Base-by-base conservation (phyloP, 2,113 vertebrate species). In the Corvus cornix region DNA sequence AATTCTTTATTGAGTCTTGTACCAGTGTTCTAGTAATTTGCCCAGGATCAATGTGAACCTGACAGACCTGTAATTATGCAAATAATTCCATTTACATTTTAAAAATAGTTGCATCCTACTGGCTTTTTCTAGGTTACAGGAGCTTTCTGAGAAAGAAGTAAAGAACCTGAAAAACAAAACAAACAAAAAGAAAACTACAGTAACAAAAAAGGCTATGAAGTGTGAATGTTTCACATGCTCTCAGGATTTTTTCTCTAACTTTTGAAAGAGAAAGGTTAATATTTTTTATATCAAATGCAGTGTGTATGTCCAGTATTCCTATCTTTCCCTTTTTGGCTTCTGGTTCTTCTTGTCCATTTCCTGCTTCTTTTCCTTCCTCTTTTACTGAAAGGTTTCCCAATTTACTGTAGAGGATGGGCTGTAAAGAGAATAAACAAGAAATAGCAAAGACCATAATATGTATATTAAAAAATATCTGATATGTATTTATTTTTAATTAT, bases 161-260 rank as follows among this genome's bases (percentile, higher is more conserved):
- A 33, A 49, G 30, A 4, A 0, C 9, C 8, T 14, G 22, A 31
- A 24, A 46, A 5, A 4, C 20, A 2, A n/a, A 41, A 6, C 18
- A 56, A 52, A 59, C 3, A 31, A 14, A 19, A 39, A 79, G 26
- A 62, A 46, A 30, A 62, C 8, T n/a, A 30, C 11, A 60, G 8
- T 13, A 67, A 46, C 11, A 76, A 51, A 63, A 74, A 78, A 49
- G 21, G 41, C 78, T 7, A 13, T 18, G n/a, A 76, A 55, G 7
- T 59, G 44, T 35, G 6, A 16, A 27, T 24, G 1, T 77, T 70
- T 89, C n/a, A 59, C 6, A 44, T 15, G 3, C 70, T 84, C 17
- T 69, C 7, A 26, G 2, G 22, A 48, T 56, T 89, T 78, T 85
- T 70, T 43, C 4, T 56, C 5, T 49, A 66, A 13, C 2, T 72